Base-by-base conservation (phyloP, 2,797 vertebrate species). In the Uromys caudimaculatus region DNA sequence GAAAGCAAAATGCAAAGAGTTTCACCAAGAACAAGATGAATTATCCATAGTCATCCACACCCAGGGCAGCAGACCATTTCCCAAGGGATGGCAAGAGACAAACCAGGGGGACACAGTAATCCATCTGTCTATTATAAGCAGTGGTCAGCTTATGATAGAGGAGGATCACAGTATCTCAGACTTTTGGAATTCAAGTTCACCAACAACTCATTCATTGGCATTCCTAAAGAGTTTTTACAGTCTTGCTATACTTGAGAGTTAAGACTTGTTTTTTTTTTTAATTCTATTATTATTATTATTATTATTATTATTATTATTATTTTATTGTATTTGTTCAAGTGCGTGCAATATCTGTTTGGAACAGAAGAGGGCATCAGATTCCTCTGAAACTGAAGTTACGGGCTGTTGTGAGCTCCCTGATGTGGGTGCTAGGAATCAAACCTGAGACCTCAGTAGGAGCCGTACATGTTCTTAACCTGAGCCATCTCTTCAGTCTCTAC, bases 81-180 rank as follows among this genome's bases (percentile, higher is more conserved):
- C 77, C 17, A 60, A 29, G 1, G 52, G 82, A 75, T 64, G 38
- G 17, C 10, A 17, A 78, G 38, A 78, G 62, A 54, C 2, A 1
- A 0, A 13, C 4, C 0, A 23, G 58, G 44, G 2, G 38, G 27
- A 54, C 35, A 32, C 12, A 35, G 41, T 0, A 1, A 21, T 50
- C 60, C 17, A 56, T 52, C 2, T 1, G 19, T 47, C 14, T 14
- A 14, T 14, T 7, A 69, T 3, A 29, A 52, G 54, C 27, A 41
- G 29, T 0, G 12, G 6, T 8, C 32, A n/a, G 19, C 23, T 12
- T 3, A 19, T 17, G 67, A n/a, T 69, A 69, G 67, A n/a, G 35
- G 3, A 17, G 21, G 47, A 21, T 3, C 29, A 47, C 5, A 19
- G 35, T 38, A 7, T 8, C 27, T 50, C 27, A 11, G 56, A 9